Evolutionary conservation across 1,140 invertebrate species (phyloP), one percentile per base, ranked within the genome.

Genomic region (Spodoptera frugiperda): DNA sequence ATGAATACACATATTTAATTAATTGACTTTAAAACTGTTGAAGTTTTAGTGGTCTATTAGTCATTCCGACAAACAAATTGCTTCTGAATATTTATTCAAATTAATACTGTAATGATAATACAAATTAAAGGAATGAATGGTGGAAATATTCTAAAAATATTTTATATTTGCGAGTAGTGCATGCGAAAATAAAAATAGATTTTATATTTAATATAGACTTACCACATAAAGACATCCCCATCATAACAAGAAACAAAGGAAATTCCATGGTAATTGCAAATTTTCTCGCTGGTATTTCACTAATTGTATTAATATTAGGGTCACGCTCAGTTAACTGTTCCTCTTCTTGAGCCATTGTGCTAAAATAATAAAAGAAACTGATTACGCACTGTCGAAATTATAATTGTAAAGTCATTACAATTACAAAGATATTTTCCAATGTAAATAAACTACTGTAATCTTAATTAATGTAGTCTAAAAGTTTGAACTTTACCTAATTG

Each of bases 231-330:
- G 90, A 82, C 39, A 92, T 72, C 49, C 86, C 86, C 77, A 91
- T 78, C 85, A 93, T 88, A 8, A 83, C 85, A 44, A 92, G 76
- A 87, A 93, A 92, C 74, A 92, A 77, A 73, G 91, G 89, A 67
- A 93, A 81, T 76, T 93, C 91, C 87, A 93, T 84, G 0, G 90
- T 91, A 21, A 93, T 81, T 25, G 79, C 77, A 81, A 83, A 91
- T 30, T 81, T 81, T 80, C 77, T 86, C 25, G 73, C 79, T 14
- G 83, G 84, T 53, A 82, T 65, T 76, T 89, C 89, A 84, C 55
- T 86, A 39, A 82, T 82, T 33, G 78, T 76, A 73, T 88, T 87
- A 17, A 85, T 80, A 79, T 77, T 84, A 9, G 78, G 71, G 68
- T 86, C 82, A 79, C 67, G 85, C 77, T 88, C 84, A 9, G 78